Base-by-base conservation (phyloP, 2,797 vertebrate species). In the Bucorvus abyssinicus region DNA sequence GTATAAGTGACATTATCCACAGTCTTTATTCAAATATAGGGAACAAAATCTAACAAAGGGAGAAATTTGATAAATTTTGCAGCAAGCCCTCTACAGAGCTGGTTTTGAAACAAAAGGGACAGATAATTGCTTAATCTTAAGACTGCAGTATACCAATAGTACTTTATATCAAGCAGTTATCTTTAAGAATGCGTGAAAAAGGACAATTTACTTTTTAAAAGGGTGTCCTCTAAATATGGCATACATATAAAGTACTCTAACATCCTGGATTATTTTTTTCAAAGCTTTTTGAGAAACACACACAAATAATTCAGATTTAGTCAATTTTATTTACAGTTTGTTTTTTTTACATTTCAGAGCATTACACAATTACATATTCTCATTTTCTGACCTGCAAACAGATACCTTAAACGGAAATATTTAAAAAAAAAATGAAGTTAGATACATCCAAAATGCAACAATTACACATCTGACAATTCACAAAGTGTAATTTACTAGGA, bases 311-410 rank as follows among this genome's bases (percentile, higher is more conserved):
- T 98, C 97, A 98, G 98, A 98, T 98, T 98, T 98, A 98, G 98
- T 98, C 83, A 79, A 98, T 98, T 99, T 99, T 99, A 99, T 99
- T 99, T 98, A 99, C 99, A 98, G 89, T 94, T 98, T 64, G 77
- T 42, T 96, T 96, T 71, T 98, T 98, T 95, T 98, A 98, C 98
- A 98, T 98, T 98, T 98, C 97, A 98, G 96, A 98, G 96, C 97
- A 98, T 98, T 98, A 98, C 97, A 98, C 97, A 98, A 98, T 98
- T 98, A 98, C 98, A 98, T 97, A 98, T 98, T 98, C 96, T 98
- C 97, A 98, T 98, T 98, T 98, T 99, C 99, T 99, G 98, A 99
- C 98, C 99, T 99, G 99, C 99, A 99, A 99, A 99, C 99, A 99
- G 99, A 99, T 98, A 98, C 98, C 98, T 98, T 98, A 97, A 97